A percentile compares a stretch with the other conserved stretches of the same genome.
phyloP scores from a whole-genome alignment of 2,888 invertebrate species.

The Nymphalis urticae region DNA sequence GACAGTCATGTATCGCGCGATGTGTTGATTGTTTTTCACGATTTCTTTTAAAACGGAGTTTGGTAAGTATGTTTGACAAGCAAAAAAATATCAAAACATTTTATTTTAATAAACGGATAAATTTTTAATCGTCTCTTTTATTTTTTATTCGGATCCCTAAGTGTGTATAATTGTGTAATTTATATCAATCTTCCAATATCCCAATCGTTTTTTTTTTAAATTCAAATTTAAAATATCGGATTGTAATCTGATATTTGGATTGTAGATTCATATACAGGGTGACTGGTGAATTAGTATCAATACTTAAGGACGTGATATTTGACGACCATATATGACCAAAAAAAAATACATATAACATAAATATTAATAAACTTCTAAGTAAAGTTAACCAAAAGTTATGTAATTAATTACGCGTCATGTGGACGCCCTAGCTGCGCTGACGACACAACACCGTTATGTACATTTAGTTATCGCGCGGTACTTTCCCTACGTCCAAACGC shows the following conservation, averaged over 20 bases:
- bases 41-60: constrained; percentile 17
- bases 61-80: constrained; percentile 54
- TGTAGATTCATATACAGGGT: neutral
- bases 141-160: constrained; percentile 32
- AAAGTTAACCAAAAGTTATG: too few relatives aligned
- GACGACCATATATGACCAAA: too few relatives aligned
- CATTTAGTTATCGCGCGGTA: too few relatives aligned
- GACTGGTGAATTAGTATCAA: too few relatives aligned
- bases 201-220: neutral
- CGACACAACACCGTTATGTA: too few relatives aligned
- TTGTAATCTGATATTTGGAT: neutral
- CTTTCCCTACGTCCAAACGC: too few relatives aligned
- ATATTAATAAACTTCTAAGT: too few relatives aligned
- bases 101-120: constrained; percentile 46
- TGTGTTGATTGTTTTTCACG: constrained; percentile 10
- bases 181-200: neutral
- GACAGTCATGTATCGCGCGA: neutral
- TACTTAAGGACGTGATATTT: too few relatives aligned
- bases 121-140: constrained; percentile 43
- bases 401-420: too few relatives aligned
- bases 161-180: neutral
- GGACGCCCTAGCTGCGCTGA: too few relatives aligned
- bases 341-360: too few relatives aligned
- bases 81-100: constrained; percentile 43
- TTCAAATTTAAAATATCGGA: neutral